Percentiles rank a stretch among this genome's conserved stretches.
Evolutionary conservation across 2,888 invertebrate species (phyloP).

Genomic region (Rotaria magnacalcarata): DNA sequence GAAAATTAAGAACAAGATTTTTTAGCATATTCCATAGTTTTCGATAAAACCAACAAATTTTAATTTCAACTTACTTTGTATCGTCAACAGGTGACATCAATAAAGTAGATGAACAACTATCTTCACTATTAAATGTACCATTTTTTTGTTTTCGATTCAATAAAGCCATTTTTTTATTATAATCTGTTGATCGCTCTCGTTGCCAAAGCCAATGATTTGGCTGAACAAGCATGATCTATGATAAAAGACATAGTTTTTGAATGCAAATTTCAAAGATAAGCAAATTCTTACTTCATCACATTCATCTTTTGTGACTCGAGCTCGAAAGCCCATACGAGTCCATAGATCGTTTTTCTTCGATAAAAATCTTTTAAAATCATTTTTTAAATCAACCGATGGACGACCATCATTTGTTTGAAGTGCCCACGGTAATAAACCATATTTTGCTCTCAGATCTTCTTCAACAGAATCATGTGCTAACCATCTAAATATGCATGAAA

Average conservation of each 20-base stretch:
- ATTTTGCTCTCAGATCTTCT: constrained; percentile 22
- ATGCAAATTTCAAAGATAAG: too few relatives aligned
- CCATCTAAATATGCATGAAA: not conserved
- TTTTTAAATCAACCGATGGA: not conserved
- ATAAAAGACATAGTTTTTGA: not conserved
- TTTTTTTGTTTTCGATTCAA: not conserved
- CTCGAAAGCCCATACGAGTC: constrained; percentile 7
- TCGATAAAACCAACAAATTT: too few relatives aligned
- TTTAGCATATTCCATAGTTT: too few relatives aligned
- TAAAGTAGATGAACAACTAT: not conserved
- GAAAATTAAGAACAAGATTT: not conserved
- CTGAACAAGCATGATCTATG: constrained; percentile 3
- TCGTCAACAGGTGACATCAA: not conserved
- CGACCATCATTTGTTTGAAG: constrained; percentile 13
- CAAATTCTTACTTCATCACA: constrained; percentile 4
- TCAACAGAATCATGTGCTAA: constrained; percentile 34
- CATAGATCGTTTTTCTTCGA: constrained; percentile 16
- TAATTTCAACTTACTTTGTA: not conserved
- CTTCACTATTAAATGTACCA: not conserved
- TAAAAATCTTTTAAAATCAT: constrained; percentile 4
- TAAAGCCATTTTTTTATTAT: not conserved
- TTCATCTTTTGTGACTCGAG: constrained; percentile 14
- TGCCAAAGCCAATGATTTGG: constrained; percentile 32
- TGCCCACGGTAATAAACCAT: constrained; percentile 29
- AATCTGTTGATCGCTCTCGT: constrained; percentile 2